These are phyloP conservation scores for Heliconius hortense DNA, from an alignment of 2,888 invertebrate genomes.

Conservation along the genomic window DNA sequence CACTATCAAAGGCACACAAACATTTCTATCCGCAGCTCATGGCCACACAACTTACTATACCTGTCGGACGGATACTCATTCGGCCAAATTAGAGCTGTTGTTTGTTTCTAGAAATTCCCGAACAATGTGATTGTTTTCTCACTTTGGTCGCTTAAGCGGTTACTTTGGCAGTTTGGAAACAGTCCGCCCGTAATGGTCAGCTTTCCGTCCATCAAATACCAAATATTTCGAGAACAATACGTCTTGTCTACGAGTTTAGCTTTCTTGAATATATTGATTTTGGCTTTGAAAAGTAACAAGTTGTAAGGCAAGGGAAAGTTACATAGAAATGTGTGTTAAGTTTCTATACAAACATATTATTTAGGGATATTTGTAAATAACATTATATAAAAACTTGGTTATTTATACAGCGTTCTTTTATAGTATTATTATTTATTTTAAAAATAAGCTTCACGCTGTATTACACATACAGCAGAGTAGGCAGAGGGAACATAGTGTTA, in stretches of 20 bases:
- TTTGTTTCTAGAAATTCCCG: slow-evolving; percentile 49
- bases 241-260: slow-evolving; percentile 45
- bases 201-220: slow-evolving; percentile 73
- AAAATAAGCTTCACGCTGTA: too few relatives aligned
- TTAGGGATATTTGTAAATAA: background rate
- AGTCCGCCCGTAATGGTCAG: slow-evolving; percentile 65
- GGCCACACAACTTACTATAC: background rate
- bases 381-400: background rate
- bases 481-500: too few relatives aligned
- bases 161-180: slow-evolving; percentile 59
- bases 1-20: background rate
- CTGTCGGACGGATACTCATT: slow-evolving; percentile 54
- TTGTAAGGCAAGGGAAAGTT: background rate
- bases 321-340: slow-evolving; percentile 8
- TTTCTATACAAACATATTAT: background rate
- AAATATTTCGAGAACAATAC: slow-evolving; percentile 58
- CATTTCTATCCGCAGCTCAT: background rate
- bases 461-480: too few relatives aligned
- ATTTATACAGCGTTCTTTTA: background rate
- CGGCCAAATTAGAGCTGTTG: slow-evolving; percentile 63
- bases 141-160: slow-evolving; percentile 52
- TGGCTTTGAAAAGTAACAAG: slow-evolving; percentile 28
- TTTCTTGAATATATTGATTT: slow-evolving; percentile 45
- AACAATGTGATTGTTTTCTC: slow-evolving; percentile 58
- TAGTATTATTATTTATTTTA: background rate